Evolutionary conservation across 2,888 invertebrate species (phyloP), one percentile per base, ranked within the genome.

Genomic region (Catocala nupta): DNA sequence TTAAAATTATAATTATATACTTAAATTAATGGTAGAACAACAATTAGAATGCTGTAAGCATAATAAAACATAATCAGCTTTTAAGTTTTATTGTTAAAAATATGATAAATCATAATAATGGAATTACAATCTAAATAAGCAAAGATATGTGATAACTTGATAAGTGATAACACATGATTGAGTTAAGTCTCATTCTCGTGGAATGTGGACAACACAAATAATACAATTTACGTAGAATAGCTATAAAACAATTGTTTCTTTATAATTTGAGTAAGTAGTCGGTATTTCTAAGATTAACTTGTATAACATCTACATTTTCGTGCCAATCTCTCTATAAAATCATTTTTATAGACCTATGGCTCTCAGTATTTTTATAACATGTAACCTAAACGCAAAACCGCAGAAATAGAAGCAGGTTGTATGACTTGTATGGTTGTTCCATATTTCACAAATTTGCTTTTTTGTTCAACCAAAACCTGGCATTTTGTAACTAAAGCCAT

Each of bases 181-280:
- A 60, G 47, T 69, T 57, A 68, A 62, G 51, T 65, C 53, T 65
- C 62, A 72, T 61, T 56, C 76, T 48, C 51, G 45, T 69, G 75
- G 81, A 74, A 78, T 77, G 77, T 73, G n/a, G 51, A 71, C 56
- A 52, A 76, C 60, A 68, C 45, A 59, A 55, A 56, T 12, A 56
- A 33, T 16, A 48, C 43, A 33, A 48, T 25, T 52, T 44, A 9
- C 39, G 11, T 51, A 34, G n/a, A 42, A 56, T 6, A 48, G 13
- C 48, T 5, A 7, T 0, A 16, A 11, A 36, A 11, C 10, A 34
- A 11, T 25, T 25, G 25, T 12, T 34, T 33, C 8, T 34, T 50
- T 50, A 1, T 50, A 16, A 5, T 50, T 50, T 8, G 25, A 9
- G 10, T 6, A 33, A 5, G 10, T n/a, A 49, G 49, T 49, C 9